A percentile compares a stretch with the other conserved stretches of the same genome.
Conservation (phyloP, 2,888 invertebrate genomes). For the Athalia circularis region DNA sequence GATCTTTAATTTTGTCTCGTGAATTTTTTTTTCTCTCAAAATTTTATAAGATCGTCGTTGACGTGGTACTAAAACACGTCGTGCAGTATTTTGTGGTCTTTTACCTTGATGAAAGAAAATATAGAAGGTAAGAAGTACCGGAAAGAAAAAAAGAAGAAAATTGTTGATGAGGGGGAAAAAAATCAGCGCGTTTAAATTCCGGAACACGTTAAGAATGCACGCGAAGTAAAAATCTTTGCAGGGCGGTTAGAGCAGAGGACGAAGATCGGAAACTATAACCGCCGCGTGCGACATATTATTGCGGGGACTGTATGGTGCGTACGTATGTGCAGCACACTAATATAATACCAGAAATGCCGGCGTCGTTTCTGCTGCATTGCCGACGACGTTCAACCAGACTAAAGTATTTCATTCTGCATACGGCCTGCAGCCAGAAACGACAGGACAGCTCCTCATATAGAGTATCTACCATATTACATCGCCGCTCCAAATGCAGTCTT, state of each 20-base stretch:
- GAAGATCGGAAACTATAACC: constrained; percentile 37
- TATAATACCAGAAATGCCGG: not conserved
- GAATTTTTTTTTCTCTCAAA: too few relatives aligned
- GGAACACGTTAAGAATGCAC: constrained; percentile 35
- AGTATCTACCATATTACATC: constrained; percentile 67
- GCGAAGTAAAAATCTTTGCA: too few relatives aligned
- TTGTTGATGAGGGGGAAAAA: not conserved
- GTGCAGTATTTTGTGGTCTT: not conserved
- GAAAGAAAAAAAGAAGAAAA: not conserved
- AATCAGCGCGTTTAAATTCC: constrained; percentile 38
- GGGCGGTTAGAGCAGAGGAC: not conserved
- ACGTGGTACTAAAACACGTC: too few relatives aligned
- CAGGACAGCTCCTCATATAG: constrained; percentile 69
- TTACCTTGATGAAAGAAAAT: constrained; percentile 9
- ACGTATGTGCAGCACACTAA: too few relatives aligned
- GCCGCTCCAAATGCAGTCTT: constrained; percentile 70
- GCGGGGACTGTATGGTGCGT: too few relatives aligned
- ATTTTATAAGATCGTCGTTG: too few relatives aligned
- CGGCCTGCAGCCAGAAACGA: constrained; percentile 58
- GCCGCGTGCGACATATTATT: not conserved
- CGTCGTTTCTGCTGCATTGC: not conserved
- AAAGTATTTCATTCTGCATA: constrained; percentile 69
- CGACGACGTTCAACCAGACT: constrained; percentile 58
- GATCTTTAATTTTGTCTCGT: not conserved
- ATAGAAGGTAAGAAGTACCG: not conserved